Evolutionary conservation across 2,888 invertebrate species (phyloP).

Genomic region (Lasioglossum lativentre): DNA sequence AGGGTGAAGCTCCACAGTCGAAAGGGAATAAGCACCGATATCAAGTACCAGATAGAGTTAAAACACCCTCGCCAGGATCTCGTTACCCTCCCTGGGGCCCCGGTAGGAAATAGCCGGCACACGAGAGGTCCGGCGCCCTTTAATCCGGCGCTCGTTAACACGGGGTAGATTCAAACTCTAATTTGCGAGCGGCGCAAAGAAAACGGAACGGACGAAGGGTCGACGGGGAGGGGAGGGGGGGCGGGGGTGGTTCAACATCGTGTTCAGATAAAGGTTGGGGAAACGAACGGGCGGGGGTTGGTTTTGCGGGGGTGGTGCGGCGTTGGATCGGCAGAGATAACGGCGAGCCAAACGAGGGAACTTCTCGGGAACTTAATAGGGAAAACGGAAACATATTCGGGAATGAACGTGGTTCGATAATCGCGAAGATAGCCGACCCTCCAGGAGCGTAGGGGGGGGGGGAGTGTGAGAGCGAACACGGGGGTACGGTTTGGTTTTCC

Average conservation of each 20-base stretch:
- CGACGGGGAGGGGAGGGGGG: neutral
- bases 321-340: slow-evolving; percentile 39
- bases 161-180: slow-evolving; percentile 36
- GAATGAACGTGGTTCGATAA: slow-evolving; percentile 27
- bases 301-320: neutral
- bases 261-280: slow-evolving; percentile 24
- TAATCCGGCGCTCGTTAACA: slow-evolving; percentile 48
- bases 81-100: neutral
- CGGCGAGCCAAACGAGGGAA: slow-evolving; percentile 42
- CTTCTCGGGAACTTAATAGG: slow-evolving; percentile 42
- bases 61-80: neutral
- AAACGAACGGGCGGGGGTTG: neutral
- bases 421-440: slow-evolving; percentile 18
- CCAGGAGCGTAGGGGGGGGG: too few species aligned
- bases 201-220: slow-evolving; percentile 24
- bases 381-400: slow-evolving; percentile 50
- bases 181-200: slow-evolving; percentile 53
- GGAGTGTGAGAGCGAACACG: too few species aligned
- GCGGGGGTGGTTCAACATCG: neutral
- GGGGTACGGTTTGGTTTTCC: slow-evolving; percentile 22
- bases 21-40: slow-evolving; percentile 6
- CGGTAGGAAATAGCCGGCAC: slow-evolving; percentile 29
- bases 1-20: neutral
- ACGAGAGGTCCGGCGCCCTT: slow-evolving; percentile 36
- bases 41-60: neutral